These are phyloP conservation scores for Myotis pilosus DNA, from an alignment of 2,797 vertebrate species.

Conservation along the genomic window DNA sequence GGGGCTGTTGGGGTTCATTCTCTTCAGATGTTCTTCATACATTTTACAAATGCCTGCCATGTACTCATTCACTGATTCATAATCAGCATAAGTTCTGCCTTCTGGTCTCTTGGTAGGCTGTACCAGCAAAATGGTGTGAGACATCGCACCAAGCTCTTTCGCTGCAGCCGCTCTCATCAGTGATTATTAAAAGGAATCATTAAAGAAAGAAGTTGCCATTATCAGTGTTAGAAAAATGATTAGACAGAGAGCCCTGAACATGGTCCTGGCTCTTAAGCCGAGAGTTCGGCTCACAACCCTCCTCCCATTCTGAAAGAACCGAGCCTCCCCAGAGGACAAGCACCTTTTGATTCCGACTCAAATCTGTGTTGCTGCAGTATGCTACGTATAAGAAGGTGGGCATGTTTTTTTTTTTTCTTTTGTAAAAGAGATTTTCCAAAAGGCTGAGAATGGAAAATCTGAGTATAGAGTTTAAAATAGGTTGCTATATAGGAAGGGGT, in stretches of 20 bases:
- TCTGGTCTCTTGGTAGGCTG: too few species aligned
- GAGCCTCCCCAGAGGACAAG: too few species aligned
- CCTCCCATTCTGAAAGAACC: neutral
- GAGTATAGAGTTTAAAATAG: neutral
- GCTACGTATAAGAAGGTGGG: neutral
- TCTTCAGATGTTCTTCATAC: too few species aligned
- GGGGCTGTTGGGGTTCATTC: too few species aligned
- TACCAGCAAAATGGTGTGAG: too few species aligned
- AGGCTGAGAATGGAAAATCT: neutral
- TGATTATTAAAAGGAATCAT: neutral
- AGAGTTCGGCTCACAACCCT: rapidly evolving
- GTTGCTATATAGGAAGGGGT: neutral
- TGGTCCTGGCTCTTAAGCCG: rapidly evolving
- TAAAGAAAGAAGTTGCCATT: neutral
- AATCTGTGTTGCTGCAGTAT: neutral
- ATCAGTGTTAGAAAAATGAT: neutral
- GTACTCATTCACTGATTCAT: too few species aligned
- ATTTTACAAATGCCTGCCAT: too few species aligned
- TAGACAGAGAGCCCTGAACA: neutral
- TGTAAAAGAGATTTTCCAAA: neutral
- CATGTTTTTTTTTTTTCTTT: neutral
- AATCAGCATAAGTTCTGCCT: too few species aligned
- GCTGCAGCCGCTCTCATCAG: neutral
- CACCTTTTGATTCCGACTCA: neutral
- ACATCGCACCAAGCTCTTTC: too few species aligned